Conservation (phyloP, 2,888 invertebrate genomes). For the Thecocarcelia acutangulata region DNA sequence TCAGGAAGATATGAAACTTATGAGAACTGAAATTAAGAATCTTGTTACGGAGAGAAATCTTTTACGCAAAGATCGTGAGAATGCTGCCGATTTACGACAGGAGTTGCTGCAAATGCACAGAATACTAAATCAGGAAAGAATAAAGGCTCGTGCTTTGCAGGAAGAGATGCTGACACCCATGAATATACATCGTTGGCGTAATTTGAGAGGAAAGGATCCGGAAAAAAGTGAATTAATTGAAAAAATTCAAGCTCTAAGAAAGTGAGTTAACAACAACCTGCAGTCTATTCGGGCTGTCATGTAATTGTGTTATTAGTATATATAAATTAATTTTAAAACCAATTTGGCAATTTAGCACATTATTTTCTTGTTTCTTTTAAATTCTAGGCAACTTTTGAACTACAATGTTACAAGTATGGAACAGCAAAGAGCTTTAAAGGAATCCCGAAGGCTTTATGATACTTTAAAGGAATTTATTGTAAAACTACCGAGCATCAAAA, state of each 20-base stretch:
- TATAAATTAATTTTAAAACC: too few species aligned
- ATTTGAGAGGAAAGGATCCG: conserved; percentile 94
- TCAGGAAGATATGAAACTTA: conserved; percentile 90
- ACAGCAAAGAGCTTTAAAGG: conserved; percentile 77
- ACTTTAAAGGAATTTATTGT: conserved; percentile 80
- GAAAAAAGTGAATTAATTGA: conserved; percentile 90
- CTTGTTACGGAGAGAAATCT: conserved; percentile 88
- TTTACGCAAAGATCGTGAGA: conserved; percentile 87
- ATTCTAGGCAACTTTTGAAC: conserved; percentile 76
- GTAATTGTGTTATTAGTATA: too few species aligned
- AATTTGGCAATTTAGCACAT: too few species aligned
- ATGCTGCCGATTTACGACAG: conserved; percentile 90
- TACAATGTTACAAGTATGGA: conserved; percentile 78
- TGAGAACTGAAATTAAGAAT: conserved; percentile 92
- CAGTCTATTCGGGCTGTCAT: too few species aligned
- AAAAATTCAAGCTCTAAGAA: conserved; percentile 92
- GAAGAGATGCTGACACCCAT: conserved; percentile 95
- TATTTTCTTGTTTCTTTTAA: background rate
- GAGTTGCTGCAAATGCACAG: conserved; percentile 88
- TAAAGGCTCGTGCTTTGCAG: conserved; percentile 92
- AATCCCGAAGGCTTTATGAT: conserved; percentile 78
- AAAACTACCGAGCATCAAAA: conserved; percentile 79
- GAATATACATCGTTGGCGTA: conserved; percentile 95
- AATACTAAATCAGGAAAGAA: conserved; percentile 89
- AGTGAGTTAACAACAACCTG: conserved; percentile 81